phyloP scores from a whole-genome alignment of 37 sponge, comb jelly and placozoan genomes.

The Mnemiopsis leidyi region DNA sequence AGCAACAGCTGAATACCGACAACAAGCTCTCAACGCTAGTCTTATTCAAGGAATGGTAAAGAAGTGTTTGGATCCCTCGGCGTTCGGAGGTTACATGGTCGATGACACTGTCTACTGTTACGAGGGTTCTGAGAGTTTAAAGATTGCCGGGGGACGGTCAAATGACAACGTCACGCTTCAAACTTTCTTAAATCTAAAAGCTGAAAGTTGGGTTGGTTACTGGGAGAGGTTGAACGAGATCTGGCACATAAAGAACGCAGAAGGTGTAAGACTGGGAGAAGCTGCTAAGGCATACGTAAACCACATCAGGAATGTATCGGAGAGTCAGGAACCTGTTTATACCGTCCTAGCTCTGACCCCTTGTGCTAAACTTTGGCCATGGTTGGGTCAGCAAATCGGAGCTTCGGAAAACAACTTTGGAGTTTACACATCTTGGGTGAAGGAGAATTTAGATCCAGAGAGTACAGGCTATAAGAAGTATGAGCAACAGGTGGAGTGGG shows the following conservation, averaged over 20 bases:
- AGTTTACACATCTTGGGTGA: neutral
- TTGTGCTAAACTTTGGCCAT: neutral
- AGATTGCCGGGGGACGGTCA: neutral
- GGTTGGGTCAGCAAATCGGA: neutral
- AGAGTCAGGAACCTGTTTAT: neutral
- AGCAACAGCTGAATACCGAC: neutral
- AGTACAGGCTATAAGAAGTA: neutral
- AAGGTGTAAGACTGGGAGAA: neutral
- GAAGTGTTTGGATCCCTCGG: neutral
- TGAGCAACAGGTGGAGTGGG: neutral
- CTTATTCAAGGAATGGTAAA: neutral
- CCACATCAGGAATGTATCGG: neutral
- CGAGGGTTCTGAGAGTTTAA: neutral
- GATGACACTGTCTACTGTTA: neutral
- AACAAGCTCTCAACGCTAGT: neutral
- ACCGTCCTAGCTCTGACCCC: neutral
- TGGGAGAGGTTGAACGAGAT: neutral
- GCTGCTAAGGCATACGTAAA: neutral
- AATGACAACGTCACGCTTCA: neutral
- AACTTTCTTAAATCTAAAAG: neutral
- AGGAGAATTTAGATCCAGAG: neutral
- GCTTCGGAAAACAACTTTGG: neutral
- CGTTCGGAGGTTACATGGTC: neutral
- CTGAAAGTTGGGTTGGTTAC: neutral
- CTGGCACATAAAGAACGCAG: neutral